These are phyloP conservation scores for Drosophila jambulina DNA, from an alignment of 1,140 invertebrate species.

Conservation along the genomic window DNA sequence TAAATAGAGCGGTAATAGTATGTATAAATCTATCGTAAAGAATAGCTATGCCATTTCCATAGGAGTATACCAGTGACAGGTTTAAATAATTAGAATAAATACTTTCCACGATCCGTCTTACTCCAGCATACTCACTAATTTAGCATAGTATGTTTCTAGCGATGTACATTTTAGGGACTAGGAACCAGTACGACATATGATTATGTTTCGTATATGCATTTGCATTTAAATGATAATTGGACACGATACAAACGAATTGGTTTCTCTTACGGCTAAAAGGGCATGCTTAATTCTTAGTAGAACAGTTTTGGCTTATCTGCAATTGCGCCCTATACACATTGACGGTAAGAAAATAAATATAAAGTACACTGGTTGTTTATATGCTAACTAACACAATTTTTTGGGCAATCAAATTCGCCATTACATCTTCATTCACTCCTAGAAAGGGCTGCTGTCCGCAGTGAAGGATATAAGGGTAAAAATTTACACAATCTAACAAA, in stretches of 20 bases:
- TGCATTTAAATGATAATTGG: slow-evolving; percentile 28
- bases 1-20: slow-evolving; percentile 47
- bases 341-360: slow-evolving; percentile 28
- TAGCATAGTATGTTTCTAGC: slow-evolving; percentile 55
- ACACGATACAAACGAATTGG: slow-evolving; percentile 40
- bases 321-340: slow-evolving; percentile 39
- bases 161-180: slow-evolving; percentile 73
- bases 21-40: slow-evolving; percentile 52
- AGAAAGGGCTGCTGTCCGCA: slow-evolving; percentile 17
- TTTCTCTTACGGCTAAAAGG: slow-evolving; percentile 25
- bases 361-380: slow-evolving; percentile 22
- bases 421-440: slow-evolving; percentile 17
- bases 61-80: slow-evolving; percentile 61
- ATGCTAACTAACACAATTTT: slow-evolving; percentile 29
- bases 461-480: slow-evolving; percentile 26
- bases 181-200: slow-evolving; percentile 77
- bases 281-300: slow-evolving; percentile 47
- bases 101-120: slow-evolving; percentile 59
- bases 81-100: slow-evolving; percentile 76
- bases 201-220: slow-evolving; percentile 39
- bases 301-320: slow-evolving; percentile 58
- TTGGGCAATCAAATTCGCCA: slow-evolving; percentile 13
- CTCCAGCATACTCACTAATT: slow-evolving; percentile 54
- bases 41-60: slow-evolving; percentile 60
- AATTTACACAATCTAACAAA: slow-evolving; percentile 42